Base-by-base conservation (phyloP, 2,797 vertebrate species). In the Gymnocypris eckloni region DNA sequence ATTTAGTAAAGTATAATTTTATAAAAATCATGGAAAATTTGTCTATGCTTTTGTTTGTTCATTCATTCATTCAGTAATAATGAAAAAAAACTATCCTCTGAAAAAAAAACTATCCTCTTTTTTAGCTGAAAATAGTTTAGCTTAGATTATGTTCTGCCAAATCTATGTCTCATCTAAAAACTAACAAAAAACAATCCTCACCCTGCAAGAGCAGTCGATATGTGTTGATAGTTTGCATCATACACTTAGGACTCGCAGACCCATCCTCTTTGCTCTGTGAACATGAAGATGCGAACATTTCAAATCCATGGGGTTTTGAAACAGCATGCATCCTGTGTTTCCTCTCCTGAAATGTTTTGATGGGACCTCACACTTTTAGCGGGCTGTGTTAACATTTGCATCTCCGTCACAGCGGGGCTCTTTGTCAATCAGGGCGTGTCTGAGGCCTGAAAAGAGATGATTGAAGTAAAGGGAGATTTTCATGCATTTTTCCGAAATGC, bases 371-470 rank as follows among this genome's bases (percentile, higher is more conserved):
- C 64, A 79, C 64, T 59, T 78, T 78, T 84, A 33, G 64, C 64
- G 3, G 83, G 33, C 33, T 77, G 50, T 61, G 73, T 82, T 86
- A 85, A 79, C 83, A 85, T 85, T 85, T 85, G 83, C 83, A 71
- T 85, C 79, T 81, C 28, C 50, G 18, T 76, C 72, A 48, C 72
- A 76, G 79, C 50, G 52, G 79, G 78, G 37, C 45, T 59, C 64
- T 85, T 69, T 77, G 78, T 75, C 83, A 77, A 67, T 82, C 56
- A 66, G 75, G 78, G 52, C 22, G 79, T 82, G 81, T 78, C 77
- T 72, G 54, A 79, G 81, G 48, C 79, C 73, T 86, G 85, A 76
- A 87, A 89, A 79, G 50, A 84, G 59, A 79, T 67, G 54, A 87
- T 43, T 86, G 77, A 83, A 86, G 64, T 59, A 25, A 85, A 45